Conservation (phyloP, 2,113 vertebrate genomes). For the Sus scrofa region DNA sequence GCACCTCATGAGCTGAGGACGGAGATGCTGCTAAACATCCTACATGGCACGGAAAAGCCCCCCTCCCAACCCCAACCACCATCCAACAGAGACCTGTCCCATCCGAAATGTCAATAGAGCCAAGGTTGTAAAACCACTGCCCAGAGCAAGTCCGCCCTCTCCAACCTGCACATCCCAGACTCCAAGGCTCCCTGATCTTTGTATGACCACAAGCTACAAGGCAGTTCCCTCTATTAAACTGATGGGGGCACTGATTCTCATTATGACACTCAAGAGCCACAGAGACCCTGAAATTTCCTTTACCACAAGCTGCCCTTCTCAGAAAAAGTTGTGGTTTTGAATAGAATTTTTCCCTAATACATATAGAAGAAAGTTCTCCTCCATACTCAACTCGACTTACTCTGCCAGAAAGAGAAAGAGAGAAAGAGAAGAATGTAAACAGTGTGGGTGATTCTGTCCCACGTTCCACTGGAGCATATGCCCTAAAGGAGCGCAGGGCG, state of each 20-base stretch:
- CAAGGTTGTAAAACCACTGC: not conserved
- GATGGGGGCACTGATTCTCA: not conserved
- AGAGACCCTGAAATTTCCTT: not conserved
- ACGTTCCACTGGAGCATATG: conserved; percentile 77
- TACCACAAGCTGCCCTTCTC: conserved; percentile 17
- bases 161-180: not conserved
- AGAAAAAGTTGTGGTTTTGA: conserved; percentile 64
- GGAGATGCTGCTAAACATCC: not conserved
- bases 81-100: not conserved
- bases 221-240: not conserved
- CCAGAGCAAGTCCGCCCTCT: not conserved
- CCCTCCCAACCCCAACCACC: not conserved
- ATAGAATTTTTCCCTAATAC: conserved; percentile 65
- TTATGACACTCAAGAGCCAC: not conserved
- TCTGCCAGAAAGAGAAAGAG: conserved; percentile 76
- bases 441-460: conserved; percentile 80
- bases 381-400: conserved; percentile 65
- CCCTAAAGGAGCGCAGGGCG: conserved; percentile 53
- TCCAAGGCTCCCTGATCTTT: not conserved
- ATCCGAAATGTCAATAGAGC: not conserved
- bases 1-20: not conserved
- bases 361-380: conserved; percentile 70
- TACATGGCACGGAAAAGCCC: not conserved
- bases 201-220: not conserved
- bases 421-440: conserved; percentile 79